These are phyloP conservation scores for Coregonus suidteri DNA, from an alignment of 2,797 vertebrate genomes.

Conservation along the genomic window DNA sequence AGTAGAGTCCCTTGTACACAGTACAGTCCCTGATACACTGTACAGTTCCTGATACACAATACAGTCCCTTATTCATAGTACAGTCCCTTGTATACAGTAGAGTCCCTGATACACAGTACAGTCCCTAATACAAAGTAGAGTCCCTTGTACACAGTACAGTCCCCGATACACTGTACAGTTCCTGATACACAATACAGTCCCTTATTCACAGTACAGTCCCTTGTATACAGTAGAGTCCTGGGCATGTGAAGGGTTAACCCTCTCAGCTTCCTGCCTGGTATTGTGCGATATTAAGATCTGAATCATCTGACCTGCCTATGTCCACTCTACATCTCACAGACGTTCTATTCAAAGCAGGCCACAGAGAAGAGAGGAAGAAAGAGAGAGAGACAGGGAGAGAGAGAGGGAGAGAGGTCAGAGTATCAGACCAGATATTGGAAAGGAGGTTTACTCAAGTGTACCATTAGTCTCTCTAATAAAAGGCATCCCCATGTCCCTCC, in stretches of 20 bases:
- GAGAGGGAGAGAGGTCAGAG: constrained; percentile 49
- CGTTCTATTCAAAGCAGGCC: constrained; percentile 64
- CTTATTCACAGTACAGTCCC: no score
- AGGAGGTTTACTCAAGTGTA: constrained; percentile 61
- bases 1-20: no score
- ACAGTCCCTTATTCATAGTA: no score
- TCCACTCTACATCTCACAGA: constrained; percentile 44
- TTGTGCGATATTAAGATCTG: constrained; percentile 63
- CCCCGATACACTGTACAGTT: no score
- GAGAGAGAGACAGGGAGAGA: neutral
- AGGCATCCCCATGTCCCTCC: constrained; percentile 44
- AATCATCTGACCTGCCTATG: constrained; percentile 48
- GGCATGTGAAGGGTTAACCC: constrained; percentile 50
- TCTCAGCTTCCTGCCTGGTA: neutral
- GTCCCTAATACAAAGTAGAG: no score
- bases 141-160: no score
- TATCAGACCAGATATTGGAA: constrained; percentile 71
- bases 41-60: no score
- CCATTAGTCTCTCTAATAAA: constrained; percentile 76
- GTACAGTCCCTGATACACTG: no score
- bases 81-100: no score
- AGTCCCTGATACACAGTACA: no score
- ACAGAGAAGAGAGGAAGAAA: constrained; percentile 34
- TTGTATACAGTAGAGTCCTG: constrained; percentile 6
- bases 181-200: no score